Conservation (phyloP, 2,113 vertebrate species). For the Halcyon malimbica region DNA sequence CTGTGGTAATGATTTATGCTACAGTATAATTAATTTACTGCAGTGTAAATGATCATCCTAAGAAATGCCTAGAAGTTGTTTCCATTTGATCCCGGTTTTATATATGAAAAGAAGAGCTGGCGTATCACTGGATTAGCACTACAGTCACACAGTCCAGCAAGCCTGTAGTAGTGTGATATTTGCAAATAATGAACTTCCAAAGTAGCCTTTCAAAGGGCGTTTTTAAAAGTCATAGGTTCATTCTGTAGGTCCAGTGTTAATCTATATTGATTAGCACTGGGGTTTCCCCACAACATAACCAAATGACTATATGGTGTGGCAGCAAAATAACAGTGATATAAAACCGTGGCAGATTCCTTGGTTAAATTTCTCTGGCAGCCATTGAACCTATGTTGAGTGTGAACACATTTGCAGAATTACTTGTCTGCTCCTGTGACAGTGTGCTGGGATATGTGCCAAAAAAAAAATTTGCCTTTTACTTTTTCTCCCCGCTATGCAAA, state of each 20-base stretch:
- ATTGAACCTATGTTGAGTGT: constrained; percentile 31
- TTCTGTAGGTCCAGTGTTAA: not conserved
- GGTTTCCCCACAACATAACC: not conserved
- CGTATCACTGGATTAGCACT: not conserved
- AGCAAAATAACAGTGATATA: not conserved
- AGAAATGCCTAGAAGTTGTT: not conserved
- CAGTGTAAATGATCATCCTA: not conserved
- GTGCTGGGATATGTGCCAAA: not conserved
- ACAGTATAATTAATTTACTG: not conserved
- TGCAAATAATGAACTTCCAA: not conserved
- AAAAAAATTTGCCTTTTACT: not conserved
- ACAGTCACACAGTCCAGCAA: not conserved
- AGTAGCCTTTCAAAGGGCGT: not conserved
- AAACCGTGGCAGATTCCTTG: not conserved
- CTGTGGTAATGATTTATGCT: not conserved
- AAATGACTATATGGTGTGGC: not conserved
- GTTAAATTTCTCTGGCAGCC: constrained; percentile 31
- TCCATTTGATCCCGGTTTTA: not conserved
- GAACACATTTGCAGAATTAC: constrained; percentile 36
- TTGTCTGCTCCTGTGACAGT: constrained; percentile 9
- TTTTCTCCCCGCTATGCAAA: not conserved
- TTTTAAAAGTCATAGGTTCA: not conserved
- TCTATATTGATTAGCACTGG: not conserved
- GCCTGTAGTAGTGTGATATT: not conserved
- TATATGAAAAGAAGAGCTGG: not conserved